These are phyloP conservation scores for Mesorhabditis belari DNA, from an alignment of 2,888 invertebrate species.

Conservation along the genomic window DNA sequence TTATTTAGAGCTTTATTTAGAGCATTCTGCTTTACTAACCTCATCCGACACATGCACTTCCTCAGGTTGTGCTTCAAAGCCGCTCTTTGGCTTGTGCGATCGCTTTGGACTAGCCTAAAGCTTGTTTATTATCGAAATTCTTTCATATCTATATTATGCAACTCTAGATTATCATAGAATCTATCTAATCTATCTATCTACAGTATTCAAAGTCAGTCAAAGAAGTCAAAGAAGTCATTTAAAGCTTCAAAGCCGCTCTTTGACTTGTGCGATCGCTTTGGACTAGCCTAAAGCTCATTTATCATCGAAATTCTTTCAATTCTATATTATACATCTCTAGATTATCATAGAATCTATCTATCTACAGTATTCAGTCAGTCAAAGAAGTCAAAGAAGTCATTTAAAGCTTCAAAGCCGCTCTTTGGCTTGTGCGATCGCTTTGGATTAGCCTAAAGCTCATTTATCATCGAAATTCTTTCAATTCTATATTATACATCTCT, in stretches of 20 bases:
- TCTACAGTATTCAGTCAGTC: too few species aligned
- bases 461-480: conserved; percentile 10
- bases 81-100: conserved; percentile 13
- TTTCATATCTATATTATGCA: too few species aligned
- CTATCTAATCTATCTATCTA: too few species aligned
- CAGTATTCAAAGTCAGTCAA: too few species aligned
- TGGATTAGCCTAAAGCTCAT: conserved; percentile 17
- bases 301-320: conserved; percentile 8
- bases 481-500: too few species aligned
- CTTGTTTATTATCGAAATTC: conserved; percentile 12
- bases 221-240: too few species aligned
- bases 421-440: conserved; percentile 9
- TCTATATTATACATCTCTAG: too few species aligned
- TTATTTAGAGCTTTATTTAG: too few species aligned
- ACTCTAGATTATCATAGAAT: too few species aligned
- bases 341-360: too few species aligned
- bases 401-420: conserved; percentile 31
- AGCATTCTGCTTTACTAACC: too few species aligned
- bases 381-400: too few species aligned
- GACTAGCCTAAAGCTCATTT: conserved; percentile 17
- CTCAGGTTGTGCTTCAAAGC: conserved; percentile 35
- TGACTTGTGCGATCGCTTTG: conserved; percentile 6
- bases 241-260: conserved; percentile 28
- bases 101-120: conserved; percentile 15
- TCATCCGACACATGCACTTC: conserved; percentile 30